Evolutionary conservation across 2,113 vertebrate species (phyloP), one percentile per base, ranked within the genome.

Genomic region (Caretta caretta): DNA sequence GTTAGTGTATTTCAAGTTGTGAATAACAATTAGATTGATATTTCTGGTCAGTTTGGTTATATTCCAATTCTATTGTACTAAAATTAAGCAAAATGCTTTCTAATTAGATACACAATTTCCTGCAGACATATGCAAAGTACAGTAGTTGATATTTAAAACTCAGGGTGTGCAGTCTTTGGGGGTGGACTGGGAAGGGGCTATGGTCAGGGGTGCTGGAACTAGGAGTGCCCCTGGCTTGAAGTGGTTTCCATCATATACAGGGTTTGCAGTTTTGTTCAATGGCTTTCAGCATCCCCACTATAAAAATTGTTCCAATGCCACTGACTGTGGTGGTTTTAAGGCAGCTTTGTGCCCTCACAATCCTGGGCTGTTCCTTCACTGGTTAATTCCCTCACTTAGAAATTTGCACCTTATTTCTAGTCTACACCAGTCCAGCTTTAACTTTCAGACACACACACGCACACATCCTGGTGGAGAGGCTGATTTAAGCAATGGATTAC

Each of bases 31-130:
- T 85, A 69, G 81, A 1, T 87, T 93, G 48, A 62, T 90, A 95
- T 91, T 96, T 85, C 90, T 86, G 20, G 35, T 84, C 95, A 84
- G 62, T 54, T 80, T 93, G 50, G 0, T 96, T 94, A 90, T 86
- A 38, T 89, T 94, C 76, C 92, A 29, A 49, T 94, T 96, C 92
- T 87, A 42, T 84, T 90, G 54, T 93, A 89, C 81, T 89, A 76
- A 86, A 46, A 90, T 89, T 93, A 87, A 92, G 80, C 35, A 69
- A 79, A 89, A 50, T 76, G 29, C 6, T 87, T 0, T 81, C 9
- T 69, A 0, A 83, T 80, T 95, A 93, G 9, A 42, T 90, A 76
- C 24, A 14, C 42, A 46, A 14, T 29, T 27, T 24, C 10, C 12
- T 46, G 10, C 9, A 75, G 38, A 48, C 22, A 86, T 81, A 53